Conservation (phyloP, 2,888 invertebrate genomes). For the Ceraclea dissimilis region DNA sequence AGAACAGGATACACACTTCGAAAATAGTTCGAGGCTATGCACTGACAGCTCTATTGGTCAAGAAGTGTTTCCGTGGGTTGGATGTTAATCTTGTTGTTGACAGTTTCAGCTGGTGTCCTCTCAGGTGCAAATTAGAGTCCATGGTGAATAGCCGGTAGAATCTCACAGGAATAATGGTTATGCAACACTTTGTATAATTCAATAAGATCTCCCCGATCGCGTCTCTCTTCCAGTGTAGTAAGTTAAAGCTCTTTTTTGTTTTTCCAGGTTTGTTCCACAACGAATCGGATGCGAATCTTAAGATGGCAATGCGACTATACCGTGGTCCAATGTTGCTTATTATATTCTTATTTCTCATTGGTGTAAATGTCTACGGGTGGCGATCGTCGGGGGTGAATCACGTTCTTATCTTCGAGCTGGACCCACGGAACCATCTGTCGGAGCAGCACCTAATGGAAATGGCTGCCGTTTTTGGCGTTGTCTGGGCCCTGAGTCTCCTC, state of each 20-base stretch:
- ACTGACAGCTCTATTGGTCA: too few relatives aligned
- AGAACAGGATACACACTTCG: too few relatives aligned
- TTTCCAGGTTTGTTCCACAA: slow-evolving; percentile 68
- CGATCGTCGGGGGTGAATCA: slow-evolving; percentile 95
- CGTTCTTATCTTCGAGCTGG: slow-evolving; percentile 93
- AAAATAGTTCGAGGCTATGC: too few relatives aligned
- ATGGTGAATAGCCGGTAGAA: too few relatives aligned
- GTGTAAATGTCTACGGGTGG: slow-evolving; percentile 96
- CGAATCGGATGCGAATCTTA: slow-evolving; percentile 62
- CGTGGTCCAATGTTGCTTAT: slow-evolving; percentile 89
- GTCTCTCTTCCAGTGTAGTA: not conserved
- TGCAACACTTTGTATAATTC: too few relatives aligned
- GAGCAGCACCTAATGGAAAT: slow-evolving; percentile 94
- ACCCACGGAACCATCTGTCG: slow-evolving; percentile 87
- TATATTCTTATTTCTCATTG: slow-evolving; percentile 88
- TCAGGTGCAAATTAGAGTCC: too few relatives aligned
- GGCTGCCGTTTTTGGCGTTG: slow-evolving; percentile 86
- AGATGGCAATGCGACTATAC: slow-evolving; percentile 86
- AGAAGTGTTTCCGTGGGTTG: too few relatives aligned
- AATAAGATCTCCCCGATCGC: too few relatives aligned
- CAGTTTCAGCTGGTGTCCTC: too few relatives aligned
- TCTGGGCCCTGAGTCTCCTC: slow-evolving; percentile 88
- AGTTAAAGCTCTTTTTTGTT: too few relatives aligned
- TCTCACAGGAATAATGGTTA: too few relatives aligned
- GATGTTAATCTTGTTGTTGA: too few relatives aligned